Evolutionary conservation across 1,140 invertebrate species (phyloP).

Genomic region (Babylonia areolata): DNA sequence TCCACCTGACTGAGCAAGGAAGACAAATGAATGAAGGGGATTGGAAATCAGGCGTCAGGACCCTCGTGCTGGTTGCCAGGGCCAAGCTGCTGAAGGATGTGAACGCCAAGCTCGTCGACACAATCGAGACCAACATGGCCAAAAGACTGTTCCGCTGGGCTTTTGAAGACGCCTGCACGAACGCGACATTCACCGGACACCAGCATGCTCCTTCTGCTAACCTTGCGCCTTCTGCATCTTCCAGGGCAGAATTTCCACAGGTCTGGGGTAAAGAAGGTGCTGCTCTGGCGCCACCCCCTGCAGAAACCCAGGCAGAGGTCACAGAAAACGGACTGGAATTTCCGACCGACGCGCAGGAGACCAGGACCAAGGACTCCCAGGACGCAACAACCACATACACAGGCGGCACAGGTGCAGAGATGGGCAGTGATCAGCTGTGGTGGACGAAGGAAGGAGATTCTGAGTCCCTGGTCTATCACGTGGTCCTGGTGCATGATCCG

Average conservation of each 20-base stretch:
- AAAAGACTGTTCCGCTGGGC: neutral
- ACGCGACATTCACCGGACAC: neutral
- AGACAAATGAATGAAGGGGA: neutral
- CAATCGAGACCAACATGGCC: neutral
- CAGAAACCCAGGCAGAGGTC: too few species aligned
- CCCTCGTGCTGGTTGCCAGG: neutral
- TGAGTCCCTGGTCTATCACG: neutral
- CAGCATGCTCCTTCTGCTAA: neutral
- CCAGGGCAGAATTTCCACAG: too few species aligned
- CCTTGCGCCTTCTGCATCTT: neutral
- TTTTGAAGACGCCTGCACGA: neutral
- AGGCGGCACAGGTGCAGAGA: too few species aligned
- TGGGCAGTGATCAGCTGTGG: neutral
- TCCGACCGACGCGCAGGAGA: too few species aligned
- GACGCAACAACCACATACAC: too few species aligned
- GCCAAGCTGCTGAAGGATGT: neutral
- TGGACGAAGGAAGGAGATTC: neutral
- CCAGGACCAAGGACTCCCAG: too few species aligned
- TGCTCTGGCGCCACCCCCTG: too few species aligned
- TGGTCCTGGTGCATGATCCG: neutral
- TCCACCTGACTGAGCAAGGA: neutral
- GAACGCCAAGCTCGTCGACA: neutral
- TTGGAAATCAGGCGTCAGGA: neutral
- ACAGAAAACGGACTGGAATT: too few species aligned
- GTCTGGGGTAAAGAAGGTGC: too few species aligned